These are phyloP conservation scores for Paralinhomoeus sp. DNA, from an alignment of 2,888 invertebrate species.

Conservation along the genomic window DNA sequence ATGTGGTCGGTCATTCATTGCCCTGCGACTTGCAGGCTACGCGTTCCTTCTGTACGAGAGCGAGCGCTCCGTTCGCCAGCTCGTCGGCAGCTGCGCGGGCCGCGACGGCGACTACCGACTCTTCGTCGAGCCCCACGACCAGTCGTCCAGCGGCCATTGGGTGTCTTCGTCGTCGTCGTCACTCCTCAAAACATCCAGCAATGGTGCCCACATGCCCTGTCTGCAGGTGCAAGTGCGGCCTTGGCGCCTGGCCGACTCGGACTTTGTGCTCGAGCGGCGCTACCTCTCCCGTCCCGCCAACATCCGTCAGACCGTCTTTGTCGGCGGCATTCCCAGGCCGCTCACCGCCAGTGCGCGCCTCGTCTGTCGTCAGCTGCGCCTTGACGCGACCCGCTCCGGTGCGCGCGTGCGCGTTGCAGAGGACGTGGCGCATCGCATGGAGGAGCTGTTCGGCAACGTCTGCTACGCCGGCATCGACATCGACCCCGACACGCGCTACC, in stretches of 20 bases:
- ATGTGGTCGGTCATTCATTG: too few relatives aligned
- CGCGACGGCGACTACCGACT: too few relatives aligned
- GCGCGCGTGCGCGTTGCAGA: too few relatives aligned
- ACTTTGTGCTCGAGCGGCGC: constrained; percentile 91
- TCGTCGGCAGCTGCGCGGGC: constrained; percentile 91
- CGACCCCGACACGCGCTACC: constrained; percentile 94
- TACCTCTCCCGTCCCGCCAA: constrained; percentile 91
- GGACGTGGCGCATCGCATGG: constrained; percentile 96
- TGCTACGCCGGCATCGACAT: constrained; percentile 99
- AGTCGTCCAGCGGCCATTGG: too few relatives aligned
- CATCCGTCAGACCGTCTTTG: constrained; percentile 93
- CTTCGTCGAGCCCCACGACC: too few relatives aligned
- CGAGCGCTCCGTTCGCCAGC: constrained; percentile 78
- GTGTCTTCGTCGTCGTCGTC: too few relatives aligned
- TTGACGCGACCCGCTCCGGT: too few relatives aligned
- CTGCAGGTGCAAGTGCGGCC: constrained; percentile 68
- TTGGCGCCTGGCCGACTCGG: constrained; percentile 86
- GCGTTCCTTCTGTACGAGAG: constrained; percentile 45
- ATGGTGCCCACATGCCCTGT: too few relatives aligned
- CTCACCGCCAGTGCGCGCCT: constrained; percentile 74
- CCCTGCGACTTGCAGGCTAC: too few relatives aligned
- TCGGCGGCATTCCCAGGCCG: constrained; percentile 95
- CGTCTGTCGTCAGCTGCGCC: too few relatives aligned
- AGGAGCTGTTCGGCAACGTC: constrained; percentile 86
- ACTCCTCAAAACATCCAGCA: too few relatives aligned